Base-by-base conservation (phyloP, 2,113 vertebrate species). In the Clarias magur region DNA sequence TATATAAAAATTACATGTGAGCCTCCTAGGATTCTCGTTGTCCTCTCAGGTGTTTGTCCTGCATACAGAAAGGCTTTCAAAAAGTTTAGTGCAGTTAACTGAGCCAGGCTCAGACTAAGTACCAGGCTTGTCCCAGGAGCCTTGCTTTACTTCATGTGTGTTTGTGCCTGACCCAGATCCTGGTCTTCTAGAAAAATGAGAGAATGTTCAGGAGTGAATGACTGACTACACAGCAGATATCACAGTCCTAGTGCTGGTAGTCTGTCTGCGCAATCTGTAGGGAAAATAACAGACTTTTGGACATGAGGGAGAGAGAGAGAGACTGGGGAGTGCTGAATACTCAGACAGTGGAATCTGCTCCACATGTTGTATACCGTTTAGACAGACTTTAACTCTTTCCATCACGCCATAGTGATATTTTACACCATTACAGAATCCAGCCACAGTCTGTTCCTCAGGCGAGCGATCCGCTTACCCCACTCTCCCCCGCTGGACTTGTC, bases 31-130 rank as follows among this genome's bases (percentile, higher is more conserved):
- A 42, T 19, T 57, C 78, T 85, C 62, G 13, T 63, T 56, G 21
- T 72, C 23, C 5, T 57, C 12, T 67, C 65, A 63, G 67, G 82
- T 84, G 27, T 48, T 48, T 27, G 59, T 48, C 21, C 16, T 76
- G n/a, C 80, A 86, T 6, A 48, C 48, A 48, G 48, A 48, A 1
- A 48, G 48, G 63, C 79, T 84, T 84, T 76, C n/a, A 78, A 56
- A 81, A 85, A 87, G 79, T 70, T 68, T 78, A n/a, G 81, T 73
- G 72, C 82, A 67, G 84, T 76, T n/a, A n/a, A n/a, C 76, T 56
- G 73, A 84, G 73, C 54, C 65, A 63, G 81, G 38, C 60, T 67
- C 67, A 30, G 38, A 76, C 82, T 87, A 57, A 67, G 75, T 53
- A 38, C 59, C 1, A 75, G 48, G n/a, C 62, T 68, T 23, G 21